Base-by-base conservation (phyloP, 2,888 invertebrate species). In the Psococerastis gibbosa region DNA sequence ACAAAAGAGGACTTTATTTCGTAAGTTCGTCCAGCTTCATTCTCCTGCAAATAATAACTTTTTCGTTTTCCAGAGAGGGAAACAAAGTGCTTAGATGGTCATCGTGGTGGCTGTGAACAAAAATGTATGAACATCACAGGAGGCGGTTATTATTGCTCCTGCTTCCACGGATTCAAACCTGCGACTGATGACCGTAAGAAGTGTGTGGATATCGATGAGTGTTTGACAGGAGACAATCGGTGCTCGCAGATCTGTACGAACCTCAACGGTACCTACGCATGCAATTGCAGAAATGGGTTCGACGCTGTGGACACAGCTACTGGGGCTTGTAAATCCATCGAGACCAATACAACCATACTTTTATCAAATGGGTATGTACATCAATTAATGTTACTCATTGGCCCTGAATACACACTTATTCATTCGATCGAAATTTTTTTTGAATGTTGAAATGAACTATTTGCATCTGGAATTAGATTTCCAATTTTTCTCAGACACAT, bases 191-290 rank as follows among this genome's bases (percentile, higher is more conserved):
- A 88, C 60, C 73, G 78, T 48, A 91, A 91, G 63, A 72, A 74
- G 49, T 91, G 91, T 57, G 66, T 75, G 49, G 95, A 95, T 60
- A 72, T 92, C 13, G 79, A 95, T 62, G 95, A 95, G 62, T 95
- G 95, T 57, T 66, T 70, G 0, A 71, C 73, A 16, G 81, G 84
- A 45, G 70, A 70, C 18, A 85, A 88, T 62, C 80, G 82, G 48
- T 98, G 98, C 65, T 88, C 94, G 2, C 98, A 98, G 56, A 66
- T 82, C 31, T 98, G 98, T 57, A 71, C 71, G 44, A 98, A 98
- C 60, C 62, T 88, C 41, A 92, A 95, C 56, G 97, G 95, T 22
- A 76, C 79, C 0, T 87, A 78, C 56, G 73, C 77, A 44, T 98
- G 98, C 59, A 71, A 75, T 18, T 98, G 98, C 54, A 70, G 78